A percentile compares a stretch with the other conserved stretches of the same genome.
Evolutionary conservation across 2,113 vertebrate genomes (phyloP).

Genomic region (Pseudorhombus dupliciocellatus): DNA sequence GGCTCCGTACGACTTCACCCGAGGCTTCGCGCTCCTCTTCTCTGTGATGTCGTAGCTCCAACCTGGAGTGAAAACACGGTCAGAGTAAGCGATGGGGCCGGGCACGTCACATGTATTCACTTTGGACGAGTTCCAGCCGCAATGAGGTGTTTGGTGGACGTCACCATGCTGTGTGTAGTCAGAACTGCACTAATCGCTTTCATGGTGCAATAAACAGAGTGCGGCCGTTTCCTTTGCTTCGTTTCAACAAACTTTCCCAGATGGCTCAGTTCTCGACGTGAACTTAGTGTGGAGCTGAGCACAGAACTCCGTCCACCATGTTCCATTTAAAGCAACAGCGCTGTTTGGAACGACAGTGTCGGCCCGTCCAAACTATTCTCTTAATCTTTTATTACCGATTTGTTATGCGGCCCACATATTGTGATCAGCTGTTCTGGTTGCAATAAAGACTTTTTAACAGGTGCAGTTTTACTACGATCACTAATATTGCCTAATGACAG

Average conservation of each 20-base stretch:
- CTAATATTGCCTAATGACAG: neutral
- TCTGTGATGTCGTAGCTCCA: conserved; percentile 95
- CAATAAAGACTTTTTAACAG: conserved; percentile 6
- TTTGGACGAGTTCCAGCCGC: conserved; percentile 63
- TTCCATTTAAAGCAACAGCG: neutral
- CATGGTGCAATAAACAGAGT: conserved; percentile 72
- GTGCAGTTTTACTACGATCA: neutral
- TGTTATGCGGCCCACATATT: neutral
- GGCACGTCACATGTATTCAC: conserved; percentile 52
- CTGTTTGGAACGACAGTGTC: neutral
- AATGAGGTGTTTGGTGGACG: conserved; percentile 70
- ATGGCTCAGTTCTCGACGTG: conserved; percentile 50
- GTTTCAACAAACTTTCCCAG: conserved; percentile 72
- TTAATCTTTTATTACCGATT: neutral
- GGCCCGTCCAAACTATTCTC: neutral
- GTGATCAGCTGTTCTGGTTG: neutral
- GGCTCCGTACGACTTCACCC: conserved; percentile 94
- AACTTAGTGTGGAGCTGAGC: conserved; percentile 29
- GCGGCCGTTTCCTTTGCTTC: conserved; percentile 52
- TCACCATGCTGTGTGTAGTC: conserved; percentile 65
- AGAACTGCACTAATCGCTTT: conserved; percentile 65
- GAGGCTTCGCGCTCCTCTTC: conserved; percentile 89
- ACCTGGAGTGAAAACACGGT: conserved; percentile 81
- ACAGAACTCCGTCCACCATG: neutral
- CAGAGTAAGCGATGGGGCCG: conserved; percentile 49